Evolutionary conservation across 2,888 invertebrate genomes (phyloP), one percentile per base, ranked within the genome.

Genomic region (Macropis europaea): DNA sequence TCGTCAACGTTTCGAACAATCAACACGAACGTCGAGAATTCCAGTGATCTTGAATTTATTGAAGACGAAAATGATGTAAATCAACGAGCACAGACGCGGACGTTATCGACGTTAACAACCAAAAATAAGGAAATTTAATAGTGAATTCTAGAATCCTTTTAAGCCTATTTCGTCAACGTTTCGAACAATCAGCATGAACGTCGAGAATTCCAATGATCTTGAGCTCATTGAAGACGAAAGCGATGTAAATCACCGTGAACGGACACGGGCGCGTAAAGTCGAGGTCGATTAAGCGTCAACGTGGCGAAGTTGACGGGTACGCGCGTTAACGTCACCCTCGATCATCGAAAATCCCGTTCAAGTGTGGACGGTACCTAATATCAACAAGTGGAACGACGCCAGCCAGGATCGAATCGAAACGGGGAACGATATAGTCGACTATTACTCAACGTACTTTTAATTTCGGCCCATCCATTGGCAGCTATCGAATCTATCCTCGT

Each of bases 321-420:
- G 30, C 5, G 30, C 54, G 30, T 22, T 13, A 54, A 32, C 30
- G 22, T 42, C 30, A 56, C n/a, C 13, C 3, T 2, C 26, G 45
- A 34, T 47, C 7, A 7, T n/a, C 15, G 11, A 4, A 0, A 24
- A n/a, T 19, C 11, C 28, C 19, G 2, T 26, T 7, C 60, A 47
- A 50, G 50, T 72, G 63, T 67, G 75, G 43, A 60, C 60, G 53
- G 22, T 36, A 43, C 66, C 40, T 68, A 77, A 77, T 80, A 84
- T 84, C 84, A 84, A 83, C 83, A 84, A 84, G 83, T 84, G 81
- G 82, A 76, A 71, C 69, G 68, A 73, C 67, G 48, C 38, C 64
- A 15, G 42, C 60, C 69, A 47, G 67, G 62, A 73, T 70, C 54
- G 71, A 69, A 47, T 61, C 68, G 61, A 67, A 64, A 70, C 64